Evolutionary conservation across 2,113 vertebrate species (phyloP), one percentile per base, ranked within the genome.

Genomic region (Aspidoscelis tigris): DNA sequence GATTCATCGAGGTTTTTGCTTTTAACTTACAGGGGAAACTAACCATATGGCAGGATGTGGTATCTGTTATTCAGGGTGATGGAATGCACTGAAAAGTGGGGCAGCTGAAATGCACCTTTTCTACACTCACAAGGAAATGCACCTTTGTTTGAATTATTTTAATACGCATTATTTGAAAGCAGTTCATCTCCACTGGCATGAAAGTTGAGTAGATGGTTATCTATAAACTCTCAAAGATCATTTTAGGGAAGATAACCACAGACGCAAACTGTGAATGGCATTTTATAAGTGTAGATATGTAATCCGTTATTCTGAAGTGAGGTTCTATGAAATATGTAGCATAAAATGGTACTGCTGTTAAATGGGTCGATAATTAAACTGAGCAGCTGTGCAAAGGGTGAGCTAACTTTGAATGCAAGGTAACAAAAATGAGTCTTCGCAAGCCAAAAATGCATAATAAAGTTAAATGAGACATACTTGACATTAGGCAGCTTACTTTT

Each of bases 311-410:
- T 91, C 95, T 81, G 89, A 94, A 95, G 92, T 93, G 93, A 93
- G 94, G 90, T 95, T 94, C 93, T 93, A 91, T 92, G 94, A 96
- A 91, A 94, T 95, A 96, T 97, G 97, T 98, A 97, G 98, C 96
- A 97, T 97, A 97, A 97, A 95, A 93, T 96, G 96, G 95, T 95
- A 91, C 95, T 95, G 95, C 95, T 96, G 95, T 94, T 89, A 94
- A 96, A 95, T 96, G 95, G 94, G 95, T 96, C 94, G 94, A 96
- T 94, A 91, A 95, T 93, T 95, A 92, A 91, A 94, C 88, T 94
- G 95, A 97, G 96, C 95, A 97, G 95, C 95, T 96, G 92, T 93
- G 93, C 55, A 86, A 81, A 91, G 93, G 91, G 92, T 89, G 77
- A 96, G 96, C 95, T 96, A 96, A 95, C 95, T 96, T 93, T 96